Evolutionary conservation across 2,113 vertebrate genomes (phyloP), one percentile per base, ranked within the genome.

Genomic region (Lipophrys pholis): DNA sequence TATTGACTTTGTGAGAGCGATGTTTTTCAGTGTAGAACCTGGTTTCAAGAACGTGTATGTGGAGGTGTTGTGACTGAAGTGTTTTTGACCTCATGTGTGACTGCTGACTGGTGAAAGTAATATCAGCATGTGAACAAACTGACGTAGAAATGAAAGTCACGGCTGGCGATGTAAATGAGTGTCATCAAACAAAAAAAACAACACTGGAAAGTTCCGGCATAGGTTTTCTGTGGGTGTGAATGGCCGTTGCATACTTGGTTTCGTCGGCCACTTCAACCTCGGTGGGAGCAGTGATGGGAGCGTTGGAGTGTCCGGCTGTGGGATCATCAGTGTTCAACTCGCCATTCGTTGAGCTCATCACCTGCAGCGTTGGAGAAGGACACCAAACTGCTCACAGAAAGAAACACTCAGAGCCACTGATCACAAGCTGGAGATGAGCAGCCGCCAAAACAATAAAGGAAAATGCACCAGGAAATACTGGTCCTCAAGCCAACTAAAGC

Each of bases 241-340:
- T 6, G 21, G 17, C 0, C 3, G 48, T 39, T 41, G 62, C 96
- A 83, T 94, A 99, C 97, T 99, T 99, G 86, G 97, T 97, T 92
- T 99, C 97, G 6, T 98, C 97, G 1, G 96, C 94, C 93, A 98
- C 97, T 87, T 99, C 97, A 54, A 98, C 96, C 84, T 99, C 97
- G 0, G 97, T 94, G 7, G 96, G 95, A 41, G 97, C 96, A 0
- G 97, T 97, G 93, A 99, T 99, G 86, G 97, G 97, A 58, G 97
- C 97, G 1, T 98, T 99, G 58, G 97, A 99, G 87, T 99, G 97
- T 86, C 96, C 97, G 0, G 97, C 97, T 0, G 96, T 97, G 5
- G 97, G 97, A 87, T 99, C 97, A 0, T 99, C 97, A 0, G 97
- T 95, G 84, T 99, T 99, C 90, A 99, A 93, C 93, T 99, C 97